Evolutionary conservation across 2,888 invertebrate genomes (phyloP).

Genomic region (Rhogogaster chlorosoma): DNA sequence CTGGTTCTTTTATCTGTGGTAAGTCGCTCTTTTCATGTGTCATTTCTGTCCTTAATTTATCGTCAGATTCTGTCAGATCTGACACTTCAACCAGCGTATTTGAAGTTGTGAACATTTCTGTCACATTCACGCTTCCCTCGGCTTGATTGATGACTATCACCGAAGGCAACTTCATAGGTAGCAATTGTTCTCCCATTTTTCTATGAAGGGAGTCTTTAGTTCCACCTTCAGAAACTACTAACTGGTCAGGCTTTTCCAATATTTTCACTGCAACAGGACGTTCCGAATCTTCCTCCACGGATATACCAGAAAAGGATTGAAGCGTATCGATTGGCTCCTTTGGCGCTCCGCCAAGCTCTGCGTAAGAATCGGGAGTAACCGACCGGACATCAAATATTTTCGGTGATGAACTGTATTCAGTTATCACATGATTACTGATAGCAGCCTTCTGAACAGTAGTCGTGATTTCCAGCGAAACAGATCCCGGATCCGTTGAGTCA

Average conservation of each 20-base stretch:
- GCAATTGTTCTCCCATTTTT: not conserved
- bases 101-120: not conserved
- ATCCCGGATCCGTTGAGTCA: not conserved
- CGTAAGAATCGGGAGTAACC: conserved; percentile 36
- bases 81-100: not conserved
- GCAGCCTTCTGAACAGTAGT: not conserved
- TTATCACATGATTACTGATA: conserved; percentile 5
- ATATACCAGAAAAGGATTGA: not conserved
- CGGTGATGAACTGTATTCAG: conserved; percentile 37
- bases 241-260: not conserved
- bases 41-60: not conserved
- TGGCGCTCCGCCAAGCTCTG: not conserved
- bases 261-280: not conserved
- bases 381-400: conserved; percentile 42
- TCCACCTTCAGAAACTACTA: not conserved
- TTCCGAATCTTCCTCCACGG: not conserved
- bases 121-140: not conserved
- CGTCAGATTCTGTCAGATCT: not conserved
- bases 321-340: not conserved
- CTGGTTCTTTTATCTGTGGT: not conserved
- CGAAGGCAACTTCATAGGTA: not conserved
- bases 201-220: not conserved
- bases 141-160: not conserved
- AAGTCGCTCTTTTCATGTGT: not conserved
- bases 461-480: not conserved